Conservation (phyloP, 2,888 invertebrate species). For the Pseudococcus viburni region DNA sequence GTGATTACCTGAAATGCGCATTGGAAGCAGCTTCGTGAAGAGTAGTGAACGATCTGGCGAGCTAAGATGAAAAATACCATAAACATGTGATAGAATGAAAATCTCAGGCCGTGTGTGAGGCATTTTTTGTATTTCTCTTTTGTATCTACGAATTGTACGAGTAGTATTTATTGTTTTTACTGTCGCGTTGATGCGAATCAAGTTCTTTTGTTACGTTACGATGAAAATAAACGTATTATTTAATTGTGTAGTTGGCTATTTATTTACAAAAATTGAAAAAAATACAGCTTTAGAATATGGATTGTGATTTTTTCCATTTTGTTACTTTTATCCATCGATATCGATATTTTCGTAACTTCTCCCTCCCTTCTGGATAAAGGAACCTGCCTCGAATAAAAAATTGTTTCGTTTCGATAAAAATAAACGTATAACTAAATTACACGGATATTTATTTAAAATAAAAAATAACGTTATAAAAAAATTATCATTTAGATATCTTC, state of each 20-base stretch:
- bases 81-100: slow-evolving; percentile 2
- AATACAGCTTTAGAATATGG: no score
- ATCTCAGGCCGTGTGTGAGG: slow-evolving; percentile 33
- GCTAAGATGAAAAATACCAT: not conserved
- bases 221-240: slow-evolving; percentile 4
- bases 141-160: not conserved
- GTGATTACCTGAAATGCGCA: not conserved
- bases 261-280: no score
- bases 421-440: not conserved
- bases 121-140: slow-evolving; percentile 28
- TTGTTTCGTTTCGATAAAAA: not conserved
- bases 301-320: no score
- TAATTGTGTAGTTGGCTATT: not conserved
- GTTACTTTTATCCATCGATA: no score
- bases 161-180: not conserved
- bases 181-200: not conserved
- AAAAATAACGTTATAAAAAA: slow-evolving; percentile 47
- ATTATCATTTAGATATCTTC: slow-evolving; percentile 73
- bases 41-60: not conserved
- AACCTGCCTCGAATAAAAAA: no score
- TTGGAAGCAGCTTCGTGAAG: not conserved
- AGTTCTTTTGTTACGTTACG: slow-evolving; percentile 7
- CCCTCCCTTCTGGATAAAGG: no score
- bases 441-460: slow-evolving; percentile 34
- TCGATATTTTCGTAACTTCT: no score